These are phyloP conservation scores for Palythoa grandiflora DNA, from an alignment of 92 coral and sea anemone species.

Conservation along the genomic window DNA sequence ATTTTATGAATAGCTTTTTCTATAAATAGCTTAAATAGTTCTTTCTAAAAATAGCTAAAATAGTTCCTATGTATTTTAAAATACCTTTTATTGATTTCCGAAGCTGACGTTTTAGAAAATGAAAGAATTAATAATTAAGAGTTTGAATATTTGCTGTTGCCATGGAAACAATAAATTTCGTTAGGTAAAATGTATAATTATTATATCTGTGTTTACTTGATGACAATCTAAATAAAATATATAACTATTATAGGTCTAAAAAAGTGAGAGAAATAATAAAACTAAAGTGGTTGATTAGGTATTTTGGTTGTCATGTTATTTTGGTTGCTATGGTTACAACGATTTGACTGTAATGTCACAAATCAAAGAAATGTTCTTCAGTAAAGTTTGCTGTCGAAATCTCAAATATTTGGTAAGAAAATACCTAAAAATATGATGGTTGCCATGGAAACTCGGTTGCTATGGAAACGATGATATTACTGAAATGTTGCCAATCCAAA, in stretches of 20 bases:
- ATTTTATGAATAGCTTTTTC: conserved; percentile 10
- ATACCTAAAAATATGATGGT: conserved; percentile 14
- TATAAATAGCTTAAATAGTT: conserved; percentile 7
- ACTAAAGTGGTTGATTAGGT: conserved; percentile 13
- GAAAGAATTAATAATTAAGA: conserved; percentile 12
- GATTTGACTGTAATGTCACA: neutral
- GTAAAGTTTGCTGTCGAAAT: conserved; percentile 19
- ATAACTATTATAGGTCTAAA: neutral
- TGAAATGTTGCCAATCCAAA: conserved; percentile 26
- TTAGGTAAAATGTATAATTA: conserved; percentile 15
- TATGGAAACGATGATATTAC: conserved; percentile 15
- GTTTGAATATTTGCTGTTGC: conserved; percentile 25
- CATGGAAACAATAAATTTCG: conserved; percentile 15
- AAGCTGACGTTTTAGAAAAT: conserved; percentile 12
- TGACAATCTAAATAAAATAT: conserved; percentile 25
- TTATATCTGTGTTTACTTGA: conserved; percentile 25
- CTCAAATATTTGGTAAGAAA: conserved; percentile 1
- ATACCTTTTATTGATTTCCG: conserved; percentile 17
- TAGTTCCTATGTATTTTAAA: conserved; percentile 15
- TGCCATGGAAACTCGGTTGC: conserved; percentile 24
- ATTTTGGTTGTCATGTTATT: conserved; percentile 22
- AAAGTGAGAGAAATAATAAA: conserved; percentile 12
- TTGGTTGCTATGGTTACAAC: neutral
- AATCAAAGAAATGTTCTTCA: neutral
- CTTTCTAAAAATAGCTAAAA: neutral